A percentile compares a stretch with the other conserved stretches of the same genome.
Conservation (phyloP, 2,888 invertebrate genomes). For the Subacronicta megacephala region DNA sequence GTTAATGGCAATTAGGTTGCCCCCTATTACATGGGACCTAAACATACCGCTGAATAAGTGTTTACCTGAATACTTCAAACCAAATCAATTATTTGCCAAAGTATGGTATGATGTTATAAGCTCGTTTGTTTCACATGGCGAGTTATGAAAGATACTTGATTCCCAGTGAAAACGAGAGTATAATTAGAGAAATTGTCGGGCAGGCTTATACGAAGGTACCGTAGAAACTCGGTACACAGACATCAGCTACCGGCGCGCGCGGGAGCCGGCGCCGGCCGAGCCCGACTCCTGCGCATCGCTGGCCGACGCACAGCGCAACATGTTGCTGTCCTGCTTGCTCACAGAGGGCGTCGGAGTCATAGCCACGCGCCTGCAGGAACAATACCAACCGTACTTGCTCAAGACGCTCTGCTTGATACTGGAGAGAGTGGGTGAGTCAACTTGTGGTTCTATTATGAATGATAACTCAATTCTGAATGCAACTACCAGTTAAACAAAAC, state of each 20-base stretch:
- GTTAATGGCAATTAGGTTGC: too few species aligned
- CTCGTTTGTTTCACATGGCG: too few species aligned
- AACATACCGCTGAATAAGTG: too few species aligned
- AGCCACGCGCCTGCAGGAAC: constrained; percentile 84
- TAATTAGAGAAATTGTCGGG: neutral
- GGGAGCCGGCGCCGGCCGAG: constrained; percentile 24
- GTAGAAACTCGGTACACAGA: constrained; percentile 80
- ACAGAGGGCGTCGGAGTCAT: constrained; percentile 92
- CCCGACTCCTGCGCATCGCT: constrained; percentile 66
- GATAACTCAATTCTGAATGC: too few species aligned
- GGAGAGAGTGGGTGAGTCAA: constrained; percentile 92
- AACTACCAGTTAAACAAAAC: too few species aligned
- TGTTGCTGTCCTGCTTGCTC: constrained; percentile 91
- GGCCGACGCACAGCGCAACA: constrained; percentile 90
- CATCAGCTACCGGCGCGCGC: constrained; percentile 69
- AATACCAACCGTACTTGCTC: constrained; percentile 90
- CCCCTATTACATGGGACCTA: too few species aligned
- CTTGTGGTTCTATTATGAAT: too few species aligned
- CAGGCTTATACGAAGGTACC: constrained; percentile 82
- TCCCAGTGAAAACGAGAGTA: too few species aligned
- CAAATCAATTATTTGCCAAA: too few species aligned
- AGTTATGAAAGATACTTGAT: too few species aligned
- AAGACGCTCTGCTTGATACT: constrained; percentile 92
- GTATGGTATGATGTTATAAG: too few species aligned
- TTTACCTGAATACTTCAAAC: too few species aligned